Percentiles rank a stretch among this genome's conserved stretches.
These are phyloP conservation scores for Brachionus sp. DNA, from an alignment of 1,140 invertebrate genomes.

Conservation along the genomic window DNA sequence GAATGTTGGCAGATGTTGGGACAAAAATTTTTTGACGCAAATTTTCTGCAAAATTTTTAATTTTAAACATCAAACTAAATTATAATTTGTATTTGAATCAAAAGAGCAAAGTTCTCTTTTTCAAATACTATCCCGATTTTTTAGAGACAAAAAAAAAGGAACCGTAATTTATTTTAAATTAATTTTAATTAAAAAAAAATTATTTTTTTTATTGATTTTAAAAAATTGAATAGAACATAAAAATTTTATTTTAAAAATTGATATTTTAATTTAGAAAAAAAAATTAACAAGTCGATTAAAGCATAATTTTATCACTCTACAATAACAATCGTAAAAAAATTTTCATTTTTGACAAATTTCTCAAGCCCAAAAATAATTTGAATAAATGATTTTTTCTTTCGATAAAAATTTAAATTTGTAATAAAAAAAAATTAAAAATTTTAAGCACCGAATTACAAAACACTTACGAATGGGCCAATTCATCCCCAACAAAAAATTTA, in stretches of 20 bases:
- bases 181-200: neutral
- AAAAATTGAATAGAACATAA: neutral
- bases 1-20: too few relatives aligned
- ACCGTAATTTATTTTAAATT: too few relatives aligned
- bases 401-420: neutral
- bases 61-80: too few relatives aligned
- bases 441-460: neutral
- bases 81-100: too few relatives aligned
- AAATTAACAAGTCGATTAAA: neutral
- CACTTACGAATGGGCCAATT: neutral
- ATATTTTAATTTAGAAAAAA: conserved; percentile 6
- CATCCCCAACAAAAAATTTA: neutral
- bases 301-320: conserved; percentile 14
- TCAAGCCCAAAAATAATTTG: neutral
- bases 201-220: neutral
- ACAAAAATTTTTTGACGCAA: too few relatives aligned
- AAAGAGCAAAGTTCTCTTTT: too few relatives aligned
- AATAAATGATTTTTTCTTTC: neutral
- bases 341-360: neutral
- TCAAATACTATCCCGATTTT: too few relatives aligned
- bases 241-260: neutral
- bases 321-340: neutral
- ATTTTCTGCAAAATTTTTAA: too few relatives aligned
- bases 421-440: neutral
- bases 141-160: too few relatives aligned